Conservation (phyloP, 2,797 vertebrate species). For the Tokudaia tokunoshimensis region DNA sequence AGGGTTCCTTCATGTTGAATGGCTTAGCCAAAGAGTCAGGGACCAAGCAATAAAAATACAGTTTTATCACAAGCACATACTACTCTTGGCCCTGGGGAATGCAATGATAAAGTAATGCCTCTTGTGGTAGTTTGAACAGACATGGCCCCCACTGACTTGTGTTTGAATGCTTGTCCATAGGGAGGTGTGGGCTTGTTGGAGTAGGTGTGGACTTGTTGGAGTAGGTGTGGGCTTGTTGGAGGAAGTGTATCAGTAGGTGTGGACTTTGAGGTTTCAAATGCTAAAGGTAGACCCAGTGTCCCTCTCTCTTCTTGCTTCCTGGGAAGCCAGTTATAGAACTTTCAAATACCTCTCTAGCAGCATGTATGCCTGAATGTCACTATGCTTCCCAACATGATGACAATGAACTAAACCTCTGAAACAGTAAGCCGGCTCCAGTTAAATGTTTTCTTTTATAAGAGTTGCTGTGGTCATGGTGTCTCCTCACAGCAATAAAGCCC, state of each 20-base stretch:
- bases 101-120: not conserved
- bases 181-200: not conserved
- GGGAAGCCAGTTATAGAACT: not conserved
- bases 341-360: not conserved
- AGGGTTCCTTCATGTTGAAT: not conserved
- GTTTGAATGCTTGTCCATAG: not conserved
- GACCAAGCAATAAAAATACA: not conserved
- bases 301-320: not conserved
- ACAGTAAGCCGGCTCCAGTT: not conserved
- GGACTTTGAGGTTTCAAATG: not conserved
- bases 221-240: not conserved
- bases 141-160: not conserved
- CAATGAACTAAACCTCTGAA: not conserved
- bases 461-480: not conserved
- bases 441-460: not conserved
- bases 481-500: not conserved
- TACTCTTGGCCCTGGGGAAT: not conserved
- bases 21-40: not conserved
- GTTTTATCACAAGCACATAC: not conserved
- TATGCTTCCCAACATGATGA: not conserved
- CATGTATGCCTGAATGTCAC: not conserved
- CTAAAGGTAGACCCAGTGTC: not conserved
- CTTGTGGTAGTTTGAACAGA: not conserved
- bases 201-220: not conserved
- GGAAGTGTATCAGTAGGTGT: not conserved